Percentiles rank a stretch among this genome's conserved stretches.
These are phyloP conservation scores for Stenodema calcarata DNA, from an alignment of 2,888 invertebrate species.

Conservation along the genomic window DNA sequence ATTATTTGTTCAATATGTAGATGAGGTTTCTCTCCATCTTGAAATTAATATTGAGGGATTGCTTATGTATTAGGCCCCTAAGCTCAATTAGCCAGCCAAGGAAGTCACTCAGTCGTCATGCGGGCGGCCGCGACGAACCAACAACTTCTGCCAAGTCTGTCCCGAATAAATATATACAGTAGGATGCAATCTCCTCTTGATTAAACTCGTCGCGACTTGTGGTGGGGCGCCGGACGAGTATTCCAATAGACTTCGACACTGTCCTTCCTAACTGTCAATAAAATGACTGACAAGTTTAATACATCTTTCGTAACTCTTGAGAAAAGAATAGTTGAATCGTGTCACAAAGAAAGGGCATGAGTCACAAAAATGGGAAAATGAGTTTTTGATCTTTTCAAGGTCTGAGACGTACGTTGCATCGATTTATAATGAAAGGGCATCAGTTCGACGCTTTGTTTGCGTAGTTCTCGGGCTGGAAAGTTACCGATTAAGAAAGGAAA, in stretches of 20 bases:
- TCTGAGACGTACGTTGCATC: too few relatives aligned
- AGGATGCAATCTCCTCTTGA: conserved; percentile 23
- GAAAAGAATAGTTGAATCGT: too few relatives aligned
- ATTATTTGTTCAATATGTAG: conserved; percentile 50
- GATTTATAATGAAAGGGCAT: too few relatives aligned
- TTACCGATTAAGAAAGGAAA: too few relatives aligned
- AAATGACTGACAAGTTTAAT: too few relatives aligned
- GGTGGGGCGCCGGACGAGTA: neutral
- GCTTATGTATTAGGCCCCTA: conserved; percentile 44
- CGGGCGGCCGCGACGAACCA: neutral
- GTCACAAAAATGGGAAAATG: too few relatives aligned
- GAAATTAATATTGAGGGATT: conserved; percentile 45
- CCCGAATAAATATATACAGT: conserved; percentile 33
- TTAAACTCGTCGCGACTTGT: conserved; percentile 22
- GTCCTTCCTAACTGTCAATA: neutral
- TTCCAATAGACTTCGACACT: neutral
- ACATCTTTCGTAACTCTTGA: too few relatives aligned
- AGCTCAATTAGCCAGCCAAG: conserved; percentile 38
- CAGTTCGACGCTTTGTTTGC: too few relatives aligned
- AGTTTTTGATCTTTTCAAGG: too few relatives aligned
- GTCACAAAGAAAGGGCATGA: too few relatives aligned
- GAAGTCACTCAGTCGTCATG: conserved; percentile 32
- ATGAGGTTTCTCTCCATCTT: conserved; percentile 36
- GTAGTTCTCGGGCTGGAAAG: too few relatives aligned
- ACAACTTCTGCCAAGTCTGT: neutral